Conservation (phyloP, 2,888 invertebrate genomes). For the Megaustenia siamemsis region DNA sequence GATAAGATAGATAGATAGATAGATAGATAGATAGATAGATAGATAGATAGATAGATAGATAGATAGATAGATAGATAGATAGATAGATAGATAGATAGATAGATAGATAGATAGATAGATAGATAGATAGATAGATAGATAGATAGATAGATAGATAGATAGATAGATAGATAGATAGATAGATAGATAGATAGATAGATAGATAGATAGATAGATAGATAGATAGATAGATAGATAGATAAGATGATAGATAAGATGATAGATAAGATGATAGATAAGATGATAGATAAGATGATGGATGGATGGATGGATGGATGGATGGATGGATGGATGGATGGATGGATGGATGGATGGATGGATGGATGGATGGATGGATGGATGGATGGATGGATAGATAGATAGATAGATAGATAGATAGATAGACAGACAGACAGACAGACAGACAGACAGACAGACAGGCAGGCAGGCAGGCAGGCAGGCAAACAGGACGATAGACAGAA, state of each 20-base stretch:
- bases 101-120: not conserved
- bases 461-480: slow-evolving; percentile 14
- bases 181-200: slow-evolving; percentile 13
- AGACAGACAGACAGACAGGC: not conserved
- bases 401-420: slow-evolving; percentile 9
- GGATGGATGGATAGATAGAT: slow-evolving; percentile 9
- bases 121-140: too few species aligned
- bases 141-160: too few species aligned
- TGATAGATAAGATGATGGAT: not conserved
- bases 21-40: not conserved
- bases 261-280: not conserved
- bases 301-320: slow-evolving; percentile 3
- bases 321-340: slow-evolving; percentile 4
- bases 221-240: not conserved
- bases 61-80: not conserved
- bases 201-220: slow-evolving; percentile 16
- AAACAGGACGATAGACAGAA: not conserved
- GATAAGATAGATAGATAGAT: not conserved
- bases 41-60: not conserved
- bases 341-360: slow-evolving; percentile 9
- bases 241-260: not conserved
- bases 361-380: slow-evolving; percentile 9
- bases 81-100: not conserved
- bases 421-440: not conserved
- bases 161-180: slow-evolving; percentile 8